Base-by-base conservation (phyloP, 2,888 invertebrate genomes). In the Malthinus seriepunctatus region DNA sequence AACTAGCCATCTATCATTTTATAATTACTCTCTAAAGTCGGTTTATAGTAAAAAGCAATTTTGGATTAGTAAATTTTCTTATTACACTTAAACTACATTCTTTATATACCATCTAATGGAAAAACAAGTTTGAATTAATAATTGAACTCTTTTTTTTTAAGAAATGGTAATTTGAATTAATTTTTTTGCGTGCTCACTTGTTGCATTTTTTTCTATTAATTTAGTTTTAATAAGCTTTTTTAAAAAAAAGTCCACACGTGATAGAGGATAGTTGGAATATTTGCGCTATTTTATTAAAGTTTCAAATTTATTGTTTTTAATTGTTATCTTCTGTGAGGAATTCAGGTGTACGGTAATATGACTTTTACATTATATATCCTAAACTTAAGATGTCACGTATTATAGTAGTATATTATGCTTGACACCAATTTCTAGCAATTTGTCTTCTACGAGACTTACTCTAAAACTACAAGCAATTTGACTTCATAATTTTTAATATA, bases 301-400 rank as follows among this genome's bases (percentile, higher is more conserved):
- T 42, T 42, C 14, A 15, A 6, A 42, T 42, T 42, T 42, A 7
- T 15, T 14, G 6, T 42, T 15, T 42, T 42, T 42, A 42, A 42
- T 42, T 42, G 23, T 15, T 32, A 48, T 14, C 8, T 34, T 14
- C 8, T 34, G 12, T 15, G 23, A 10, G 45, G 55, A 60, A 60
- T 60, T 51, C 59, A 55, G 59, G 46, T 50, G 54, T 60, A 55
- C 47, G 54, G 55, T 55, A 60, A 59, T 52, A 32, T 57, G 47
- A 55, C 46, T 54, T 60, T 60, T 56, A 50, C 23, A 42, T 37
- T 60, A 64, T 64, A 60, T 45, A 64, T 64, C 64, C 62, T 54
- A 59, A 47, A 62, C 62, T 64, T 64, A 64, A 57, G 56, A 56
- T 54, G 62, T 64, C 64, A 64, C 64, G 64, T 64, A 64, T 46